Evolutionary conservation across 2,888 invertebrate genomes (phyloP), one percentile per base, ranked within the genome.

Genomic region (Muschampia plurimacula): DNA sequence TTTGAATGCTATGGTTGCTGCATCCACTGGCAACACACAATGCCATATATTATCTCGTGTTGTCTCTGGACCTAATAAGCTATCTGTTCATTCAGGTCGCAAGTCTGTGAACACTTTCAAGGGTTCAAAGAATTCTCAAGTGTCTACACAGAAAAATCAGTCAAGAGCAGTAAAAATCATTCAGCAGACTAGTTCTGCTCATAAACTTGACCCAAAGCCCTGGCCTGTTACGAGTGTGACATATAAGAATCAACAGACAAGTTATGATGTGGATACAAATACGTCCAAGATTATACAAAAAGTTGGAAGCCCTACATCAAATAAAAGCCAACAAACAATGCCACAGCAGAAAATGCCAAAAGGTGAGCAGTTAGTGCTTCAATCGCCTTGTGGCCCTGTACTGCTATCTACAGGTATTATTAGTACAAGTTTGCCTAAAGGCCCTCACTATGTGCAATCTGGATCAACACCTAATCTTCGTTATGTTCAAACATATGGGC

Each of bases 151-250:
- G 77, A 93, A 92, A 76, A 92, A 86, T 82, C 92, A 93, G 76
- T 91, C 93, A 0, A 93, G 95, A 79, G 90, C 95, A 32, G 92
- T 95, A 22, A 95, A 95, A 84, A 95, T 95, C 75, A 94, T 95
- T 76, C 95, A 95, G 79, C 93, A 94, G 79, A 84, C 93, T 69
- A 92, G 92, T 69, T 81, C 89, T 72, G 81, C 84, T 72, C 87
- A 88, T 77, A 94, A 94, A 84, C 85, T 91, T 2, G 94, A 92
- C 74, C 80, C 84, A 32, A 93, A 94, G 79, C 79, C 89, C 74
- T 93, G 93, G 93, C 89, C 93, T 22, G 86, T 91, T 39, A 82
- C 92, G 73, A 89, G 85, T 78, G 88, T 91, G 1, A 88, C 92
- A 69, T 93, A 92, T 78, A 93, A 93, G 79, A 89, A 78, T 75